Percentiles rank a stretch among this genome's conserved stretches.
Conservation (phyloP, 2,113 vertebrate species). For the Anolis carolinensis region DNA sequence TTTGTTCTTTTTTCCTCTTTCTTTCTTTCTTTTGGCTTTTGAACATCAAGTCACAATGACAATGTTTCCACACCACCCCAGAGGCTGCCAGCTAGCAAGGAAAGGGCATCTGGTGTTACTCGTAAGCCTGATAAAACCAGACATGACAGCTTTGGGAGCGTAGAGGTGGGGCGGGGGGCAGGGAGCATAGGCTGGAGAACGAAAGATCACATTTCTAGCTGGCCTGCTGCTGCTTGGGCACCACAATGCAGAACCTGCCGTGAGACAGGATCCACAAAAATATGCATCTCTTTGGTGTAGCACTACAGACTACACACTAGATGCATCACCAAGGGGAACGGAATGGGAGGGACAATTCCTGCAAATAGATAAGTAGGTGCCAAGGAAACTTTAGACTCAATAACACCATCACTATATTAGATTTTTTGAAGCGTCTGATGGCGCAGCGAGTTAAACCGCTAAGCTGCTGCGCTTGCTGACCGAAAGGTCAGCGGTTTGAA, state of each 20-base stretch:
- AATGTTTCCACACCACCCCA: background rate
- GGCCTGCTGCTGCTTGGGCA: background rate
- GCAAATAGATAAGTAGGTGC: background rate
- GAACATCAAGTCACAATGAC: background rate
- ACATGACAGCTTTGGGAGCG: conserved; percentile 19
- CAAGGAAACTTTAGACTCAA: background rate
- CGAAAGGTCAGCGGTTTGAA: too few relatives aligned
- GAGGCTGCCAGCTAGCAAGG: conserved; percentile 1
- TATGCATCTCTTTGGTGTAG: background rate
- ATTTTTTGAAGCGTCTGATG: too few relatives aligned
- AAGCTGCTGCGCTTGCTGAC: too few relatives aligned
- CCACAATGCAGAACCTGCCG: background rate
- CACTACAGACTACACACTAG: background rate
- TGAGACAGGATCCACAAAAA: background rate
- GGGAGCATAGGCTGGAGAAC: background rate
- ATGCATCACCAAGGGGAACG: too few relatives aligned
- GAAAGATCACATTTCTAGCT: conserved; percentile 4
- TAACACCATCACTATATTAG: background rate
- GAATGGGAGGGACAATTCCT: background rate
- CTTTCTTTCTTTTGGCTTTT: background rate
- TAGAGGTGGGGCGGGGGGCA: background rate
- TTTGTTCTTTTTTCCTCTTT: background rate
- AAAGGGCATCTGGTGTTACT: conserved; percentile 13
- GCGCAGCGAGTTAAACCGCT: too few relatives aligned
- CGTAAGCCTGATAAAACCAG: conserved; percentile 18